Percentiles rank a stretch among this genome's conserved stretches.
Conservation (phyloP, 35 echinoderm and acorn worm genomes). For the Apostichopus parvimensis region DNA sequence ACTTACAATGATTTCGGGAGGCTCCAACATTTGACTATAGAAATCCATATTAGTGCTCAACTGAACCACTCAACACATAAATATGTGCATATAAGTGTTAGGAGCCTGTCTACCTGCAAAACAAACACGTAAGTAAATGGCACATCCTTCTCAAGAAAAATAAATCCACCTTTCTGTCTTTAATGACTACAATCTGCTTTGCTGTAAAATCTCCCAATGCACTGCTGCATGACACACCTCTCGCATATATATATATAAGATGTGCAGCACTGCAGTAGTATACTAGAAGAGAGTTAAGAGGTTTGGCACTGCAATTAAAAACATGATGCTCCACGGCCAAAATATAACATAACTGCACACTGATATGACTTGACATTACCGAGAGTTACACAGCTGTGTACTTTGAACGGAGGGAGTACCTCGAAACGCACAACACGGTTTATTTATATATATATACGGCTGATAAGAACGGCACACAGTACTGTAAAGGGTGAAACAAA, state of each 20-base stretch:
- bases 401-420: background rate
- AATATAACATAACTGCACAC: background rate
- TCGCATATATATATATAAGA: constrained; percentile 1
- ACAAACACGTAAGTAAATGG: constrained; percentile 15
- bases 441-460: too few species aligned
- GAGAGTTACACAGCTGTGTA: background rate
- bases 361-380: background rate
- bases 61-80: constrained; percentile 28
- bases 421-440: background rate
- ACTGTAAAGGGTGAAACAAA: background rate
- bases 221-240: constrained; percentile 25
- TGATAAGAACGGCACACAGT: background rate
- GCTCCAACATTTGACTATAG: constrained; percentile 59
- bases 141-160: constrained; percentile 32
- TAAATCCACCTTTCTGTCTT: constrained; percentile 8
- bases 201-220: background rate
- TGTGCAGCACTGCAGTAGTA: background rate
- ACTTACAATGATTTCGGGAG: constrained; percentile 51
- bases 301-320: constrained; percentile 5
- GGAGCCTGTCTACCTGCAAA: constrained; percentile 19
- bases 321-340: background rate
- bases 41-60: constrained; percentile 48
- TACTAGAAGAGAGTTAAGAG: background rate
- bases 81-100: constrained; percentile 3
- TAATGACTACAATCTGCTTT: constrained; percentile 14